Evolutionary conservation across 2,888 invertebrate species (phyloP), one percentile per base, ranked within the genome.

Genomic region (Apocheima hispidaria): DNA sequence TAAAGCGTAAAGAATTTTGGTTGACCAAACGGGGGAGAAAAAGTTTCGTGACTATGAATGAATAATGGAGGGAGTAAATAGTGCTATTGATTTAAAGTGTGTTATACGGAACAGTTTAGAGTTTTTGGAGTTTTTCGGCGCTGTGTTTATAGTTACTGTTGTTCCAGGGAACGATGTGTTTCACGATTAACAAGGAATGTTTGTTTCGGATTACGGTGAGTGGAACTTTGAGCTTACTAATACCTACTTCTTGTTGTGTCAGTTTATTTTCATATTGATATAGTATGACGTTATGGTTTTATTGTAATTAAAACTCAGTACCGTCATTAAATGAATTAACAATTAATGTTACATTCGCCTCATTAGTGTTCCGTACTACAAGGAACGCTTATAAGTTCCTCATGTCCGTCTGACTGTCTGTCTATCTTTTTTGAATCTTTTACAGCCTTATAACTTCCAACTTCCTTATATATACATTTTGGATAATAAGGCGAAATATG

Each of bases 171-270:
- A 75, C 78, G 76, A 84, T 86, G 90, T 87, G 84, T 77, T 74
- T 73, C 71, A 79, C 81, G 78, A 83, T 82, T 84, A 77, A 75
- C 75, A 79, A 75, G 78, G 78, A 78, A 86, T 87, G 75, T 87
- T 84, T 83, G 71, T 78, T 76, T 72, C 74, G 73, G 77, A 78
- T 81, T 69, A 79, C 78, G 88, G 91, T 92, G 74, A 90, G 91
- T 78, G 18, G 26, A 46, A 54, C 40, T 51, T 51, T n/a, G 20
- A 36, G 36, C 26, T 35, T 46, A 33, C n/a, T 35, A 1, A n/a
- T n/a, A n/a, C n/a, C n/a, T 23, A 51, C 28, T 18, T 41, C 20
- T 48, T 50, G 16, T 28, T 20, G 4, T 14, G 38, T 41, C n/a
- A n/a, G 14, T 41, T 10, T 36, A 61, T n/a, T 21, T 2, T 1